A percentile compares a stretch with the other conserved stretches of the same genome.
These are phyloP conservation scores for Gymnogyps californianus DNA, from an alignment of 2,113 vertebrate genomes.

Conservation along the genomic window DNA sequence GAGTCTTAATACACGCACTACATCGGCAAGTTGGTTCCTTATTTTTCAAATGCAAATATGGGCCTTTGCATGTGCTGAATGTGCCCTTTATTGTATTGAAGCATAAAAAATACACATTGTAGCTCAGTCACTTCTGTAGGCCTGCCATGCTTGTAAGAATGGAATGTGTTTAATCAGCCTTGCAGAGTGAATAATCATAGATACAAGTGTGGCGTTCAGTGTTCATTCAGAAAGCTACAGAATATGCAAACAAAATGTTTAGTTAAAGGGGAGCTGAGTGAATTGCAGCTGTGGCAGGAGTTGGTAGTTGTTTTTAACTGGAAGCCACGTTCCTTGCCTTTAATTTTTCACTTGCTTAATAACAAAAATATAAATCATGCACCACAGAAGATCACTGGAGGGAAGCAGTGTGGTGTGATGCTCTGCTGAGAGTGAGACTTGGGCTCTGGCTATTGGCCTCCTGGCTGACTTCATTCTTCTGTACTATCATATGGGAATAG, in stretches of 20 bases:
- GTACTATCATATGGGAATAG: neutral
- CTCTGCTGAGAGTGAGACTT: neutral
- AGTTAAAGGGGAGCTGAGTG: neutral
- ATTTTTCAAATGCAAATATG: conserved; percentile 5
- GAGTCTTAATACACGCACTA: neutral
- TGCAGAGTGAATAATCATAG: conserved; percentile 13
- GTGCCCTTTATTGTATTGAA: neutral
- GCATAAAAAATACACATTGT: neutral
- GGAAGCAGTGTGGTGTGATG: neutral
- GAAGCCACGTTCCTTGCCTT: neutral
- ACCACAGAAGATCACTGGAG: neutral
- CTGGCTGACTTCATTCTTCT: neutral
- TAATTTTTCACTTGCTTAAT: neutral
- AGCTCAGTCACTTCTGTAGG: neutral
- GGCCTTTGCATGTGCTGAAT: neutral
- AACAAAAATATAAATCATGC: neutral
- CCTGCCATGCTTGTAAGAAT: neutral
- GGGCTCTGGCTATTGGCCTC: neutral
- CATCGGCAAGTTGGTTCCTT: neutral
- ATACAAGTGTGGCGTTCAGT: neutral
- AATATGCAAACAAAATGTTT: neutral
- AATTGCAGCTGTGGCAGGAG: neutral
- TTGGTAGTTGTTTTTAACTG: neutral
- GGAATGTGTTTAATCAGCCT: neutral
- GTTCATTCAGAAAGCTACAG: neutral